These are phyloP conservation scores for Agonum fuliginosum DNA, from an alignment of 2,888 invertebrate species.

Conservation along the genomic window DNA sequence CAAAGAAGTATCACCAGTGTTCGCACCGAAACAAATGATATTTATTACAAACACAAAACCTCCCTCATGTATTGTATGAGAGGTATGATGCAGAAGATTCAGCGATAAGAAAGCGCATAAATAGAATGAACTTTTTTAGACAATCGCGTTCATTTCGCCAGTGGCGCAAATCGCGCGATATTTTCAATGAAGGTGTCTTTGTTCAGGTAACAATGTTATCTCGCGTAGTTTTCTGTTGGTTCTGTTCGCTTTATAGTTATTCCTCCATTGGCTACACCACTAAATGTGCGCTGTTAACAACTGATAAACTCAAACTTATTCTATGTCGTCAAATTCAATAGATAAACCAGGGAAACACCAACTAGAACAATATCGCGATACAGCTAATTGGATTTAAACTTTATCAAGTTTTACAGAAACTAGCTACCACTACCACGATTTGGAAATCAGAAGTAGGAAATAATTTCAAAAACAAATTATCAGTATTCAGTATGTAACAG, in stretches of 20 bases:
- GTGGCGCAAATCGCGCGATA: background rate
- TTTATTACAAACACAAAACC: constrained; percentile 7
- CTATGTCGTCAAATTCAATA: constrained; percentile 31
- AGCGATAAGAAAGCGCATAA: constrained; percentile 8
- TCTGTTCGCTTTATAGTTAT: constrained; percentile 49
- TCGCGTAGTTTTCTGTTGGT: constrained; percentile 42
- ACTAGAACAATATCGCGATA: constrained; percentile 6
- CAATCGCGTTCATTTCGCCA: constrained; percentile 13
- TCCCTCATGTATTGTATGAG: background rate
- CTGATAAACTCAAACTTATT: constrained; percentile 46
- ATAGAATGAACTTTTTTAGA: constrained; percentile 14
- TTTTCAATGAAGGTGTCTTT: constrained; percentile 44
- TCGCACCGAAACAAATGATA: constrained; percentile 22
- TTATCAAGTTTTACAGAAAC: too few species aligned
- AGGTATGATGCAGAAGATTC: background rate
- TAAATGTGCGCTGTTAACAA: constrained; percentile 34
- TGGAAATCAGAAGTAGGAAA: too few species aligned
- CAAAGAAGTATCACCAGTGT: constrained; percentile 12
- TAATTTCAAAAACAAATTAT: too few species aligned
- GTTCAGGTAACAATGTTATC: constrained; percentile 50
- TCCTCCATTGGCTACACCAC: constrained; percentile 28
- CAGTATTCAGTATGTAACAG: too few species aligned
- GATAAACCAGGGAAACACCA: constrained; percentile 3
- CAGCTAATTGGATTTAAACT: constrained; percentile 30
- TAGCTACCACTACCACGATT: too few species aligned